Percentiles rank a stretch among this genome's conserved stretches.
These are phyloP conservation scores for Ophion ventricosus DNA, from an alignment of 2,888 invertebrate species.

Conservation along the genomic window DNA sequence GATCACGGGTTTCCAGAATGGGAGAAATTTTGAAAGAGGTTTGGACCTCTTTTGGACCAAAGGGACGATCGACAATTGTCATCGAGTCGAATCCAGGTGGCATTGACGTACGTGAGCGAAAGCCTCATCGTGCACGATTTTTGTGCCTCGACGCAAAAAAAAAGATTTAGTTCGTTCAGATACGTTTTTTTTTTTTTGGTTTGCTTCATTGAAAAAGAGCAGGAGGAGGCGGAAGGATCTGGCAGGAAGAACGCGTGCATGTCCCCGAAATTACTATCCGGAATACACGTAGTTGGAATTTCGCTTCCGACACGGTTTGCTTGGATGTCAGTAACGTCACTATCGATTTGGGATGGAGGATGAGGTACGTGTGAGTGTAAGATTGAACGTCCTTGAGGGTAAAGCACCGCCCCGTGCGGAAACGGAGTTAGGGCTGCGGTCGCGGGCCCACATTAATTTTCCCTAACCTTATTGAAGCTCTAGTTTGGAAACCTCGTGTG, in stretches of 20 bases:
- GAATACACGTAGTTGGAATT: neutral
- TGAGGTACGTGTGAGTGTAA: conserved; percentile 45
- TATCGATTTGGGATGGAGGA: conserved; percentile 54
- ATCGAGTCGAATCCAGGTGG: conserved; percentile 11
- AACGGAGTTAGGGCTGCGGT: too few relatives aligned
- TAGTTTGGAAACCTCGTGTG: too few relatives aligned
- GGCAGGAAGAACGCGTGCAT: conserved; percentile 21
- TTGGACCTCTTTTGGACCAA: neutral
- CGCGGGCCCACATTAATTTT: too few relatives aligned
- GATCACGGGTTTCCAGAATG: neutral
- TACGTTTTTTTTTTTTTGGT: conserved; percentile 9
- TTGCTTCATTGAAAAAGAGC: conserved; percentile 3
- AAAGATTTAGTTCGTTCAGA: conserved; percentile 7
- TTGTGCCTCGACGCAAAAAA: conserved; percentile 13
- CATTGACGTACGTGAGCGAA: conserved; percentile 18
- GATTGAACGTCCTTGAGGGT: neutral
- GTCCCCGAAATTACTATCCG: conserved; percentile 22
- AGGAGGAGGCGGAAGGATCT: neutral
- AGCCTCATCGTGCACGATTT: conserved; percentile 10
- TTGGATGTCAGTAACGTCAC: conserved; percentile 49
- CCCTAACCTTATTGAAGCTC: too few relatives aligned
- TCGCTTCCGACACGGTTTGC: conserved; percentile 6
- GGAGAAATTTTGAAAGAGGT: neutral
- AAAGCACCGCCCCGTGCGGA: neutral
- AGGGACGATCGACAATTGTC: conserved; percentile 3